These are phyloP conservation scores for Avahi laniger DNA, from an alignment of 2,797 vertebrate genomes.

Conservation along the genomic window DNA sequence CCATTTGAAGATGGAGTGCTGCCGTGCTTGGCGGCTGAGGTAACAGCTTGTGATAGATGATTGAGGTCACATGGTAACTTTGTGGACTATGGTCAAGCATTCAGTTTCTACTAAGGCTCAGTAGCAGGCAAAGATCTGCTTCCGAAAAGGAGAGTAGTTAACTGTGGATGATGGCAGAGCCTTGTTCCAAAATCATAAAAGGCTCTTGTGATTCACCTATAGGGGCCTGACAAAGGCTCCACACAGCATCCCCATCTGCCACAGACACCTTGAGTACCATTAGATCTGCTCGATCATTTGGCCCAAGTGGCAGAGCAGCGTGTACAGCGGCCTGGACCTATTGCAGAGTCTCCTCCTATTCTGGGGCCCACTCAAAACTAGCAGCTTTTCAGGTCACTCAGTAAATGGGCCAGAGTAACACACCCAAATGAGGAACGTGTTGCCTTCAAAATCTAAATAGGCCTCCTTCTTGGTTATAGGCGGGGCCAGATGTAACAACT, in stretches of 20 bases:
- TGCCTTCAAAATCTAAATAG: neutral
- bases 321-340: no score
- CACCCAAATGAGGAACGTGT: neutral
- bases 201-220: neutral
- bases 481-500: neutral
- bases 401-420: neutral
- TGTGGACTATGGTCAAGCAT: neutral
- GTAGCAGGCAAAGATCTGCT: neutral
- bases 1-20: neutral
- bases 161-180: neutral
- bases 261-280: neutral
- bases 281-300: neutral
- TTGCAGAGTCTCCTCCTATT: neutral
- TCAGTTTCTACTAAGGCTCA: neutral
- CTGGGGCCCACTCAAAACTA: neutral
- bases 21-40: neutral
- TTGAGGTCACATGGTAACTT: no score
- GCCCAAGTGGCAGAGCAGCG: neutral
- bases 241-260: neutral
- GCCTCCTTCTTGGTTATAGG: neutral
- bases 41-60: neutral
- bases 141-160: neutral
- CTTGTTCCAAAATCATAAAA: no score
- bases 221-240: neutral
- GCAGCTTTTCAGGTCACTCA: neutral